phyloP scores from a whole-genome alignment of 37 sponge, comb jelly and placozoan species.

The Spongia lamella region DNA sequence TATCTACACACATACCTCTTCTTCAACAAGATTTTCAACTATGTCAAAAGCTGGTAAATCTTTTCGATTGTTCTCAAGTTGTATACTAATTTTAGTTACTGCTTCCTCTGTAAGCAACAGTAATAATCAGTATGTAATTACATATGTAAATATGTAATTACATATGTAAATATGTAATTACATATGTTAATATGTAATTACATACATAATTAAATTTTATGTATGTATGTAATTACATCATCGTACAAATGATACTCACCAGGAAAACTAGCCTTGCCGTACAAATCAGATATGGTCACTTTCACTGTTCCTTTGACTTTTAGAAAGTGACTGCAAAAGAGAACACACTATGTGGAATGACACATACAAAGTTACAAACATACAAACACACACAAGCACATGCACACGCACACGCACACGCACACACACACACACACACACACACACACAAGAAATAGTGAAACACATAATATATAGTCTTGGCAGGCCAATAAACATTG shows the following conservation, averaged over 20 bases:
- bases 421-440: no score
- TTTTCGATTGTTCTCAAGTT: constrained; percentile 7
- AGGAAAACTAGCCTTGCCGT: constrained; percentile 41
- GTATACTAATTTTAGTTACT: constrained; percentile 11
- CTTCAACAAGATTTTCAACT: constrained; percentile 66
- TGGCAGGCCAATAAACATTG: no score
- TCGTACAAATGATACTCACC: background rate
- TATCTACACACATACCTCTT: constrained; percentile 81
- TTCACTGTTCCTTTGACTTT: constrained; percentile 26
- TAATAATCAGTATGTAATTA: background rate
- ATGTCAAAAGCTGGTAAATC: constrained; percentile 61
- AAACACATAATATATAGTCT: no score
- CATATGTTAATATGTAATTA: background rate
- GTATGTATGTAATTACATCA: no score
- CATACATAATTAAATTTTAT: background rate
- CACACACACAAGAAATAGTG: background rate
- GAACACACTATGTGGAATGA: background rate
- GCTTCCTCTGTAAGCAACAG: constrained; percentile 21
- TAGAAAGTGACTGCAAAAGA: constrained; percentile 50
- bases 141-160: background rate
- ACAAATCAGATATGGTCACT: constrained; percentile 33
- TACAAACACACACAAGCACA: background rate
- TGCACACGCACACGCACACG: no score
- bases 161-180: no score
- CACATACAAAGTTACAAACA: background rate